Evolutionary conservation across 2,888 invertebrate genomes (phyloP).

Genomic region (Lordiphosa fenestrarum): DNA sequence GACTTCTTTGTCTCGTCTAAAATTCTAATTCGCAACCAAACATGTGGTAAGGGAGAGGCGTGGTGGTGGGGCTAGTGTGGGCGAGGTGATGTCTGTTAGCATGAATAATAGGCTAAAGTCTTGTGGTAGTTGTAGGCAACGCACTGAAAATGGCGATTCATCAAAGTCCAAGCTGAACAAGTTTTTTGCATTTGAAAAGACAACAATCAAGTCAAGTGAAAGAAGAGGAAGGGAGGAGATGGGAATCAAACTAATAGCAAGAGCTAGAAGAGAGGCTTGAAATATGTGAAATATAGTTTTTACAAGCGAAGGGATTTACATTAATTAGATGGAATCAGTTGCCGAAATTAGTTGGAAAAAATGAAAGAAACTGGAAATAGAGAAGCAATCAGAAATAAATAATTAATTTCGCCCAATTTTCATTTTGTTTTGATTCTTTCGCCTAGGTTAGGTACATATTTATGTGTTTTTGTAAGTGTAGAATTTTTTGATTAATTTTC

Average conservation of each 20-base stretch:
- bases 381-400: background rate
- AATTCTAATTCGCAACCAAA: conserved; percentile 41
- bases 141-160: conserved; percentile 69
- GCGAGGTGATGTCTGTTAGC: conserved; percentile 22
- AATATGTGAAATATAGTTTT: background rate
- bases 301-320: too few relatives aligned
- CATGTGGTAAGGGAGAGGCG: conserved; percentile 21
- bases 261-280: background rate
- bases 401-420: conserved; percentile 6
- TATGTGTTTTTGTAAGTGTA: background rate
- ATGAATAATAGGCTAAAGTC: conserved; percentile 59
- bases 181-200: conserved; percentile 66
- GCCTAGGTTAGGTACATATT: background rate
- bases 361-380: background rate
- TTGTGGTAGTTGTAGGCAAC: conserved; percentile 19
- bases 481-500: conserved; percentile 8
- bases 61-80: conserved; percentile 1
- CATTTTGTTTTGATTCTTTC: conserved; percentile 4
- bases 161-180: conserved; percentile 73
- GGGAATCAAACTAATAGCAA: conserved; percentile 8
- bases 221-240: conserved; percentile 14
- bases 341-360: too few relatives aligned
- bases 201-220: conserved; percentile 41
- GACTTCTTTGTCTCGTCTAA: conserved; percentile 1
- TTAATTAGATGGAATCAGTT: too few relatives aligned